These are phyloP conservation scores for Sapajus apella DNA, from an alignment of 2,113 vertebrate species.

Conservation along the genomic window DNA sequence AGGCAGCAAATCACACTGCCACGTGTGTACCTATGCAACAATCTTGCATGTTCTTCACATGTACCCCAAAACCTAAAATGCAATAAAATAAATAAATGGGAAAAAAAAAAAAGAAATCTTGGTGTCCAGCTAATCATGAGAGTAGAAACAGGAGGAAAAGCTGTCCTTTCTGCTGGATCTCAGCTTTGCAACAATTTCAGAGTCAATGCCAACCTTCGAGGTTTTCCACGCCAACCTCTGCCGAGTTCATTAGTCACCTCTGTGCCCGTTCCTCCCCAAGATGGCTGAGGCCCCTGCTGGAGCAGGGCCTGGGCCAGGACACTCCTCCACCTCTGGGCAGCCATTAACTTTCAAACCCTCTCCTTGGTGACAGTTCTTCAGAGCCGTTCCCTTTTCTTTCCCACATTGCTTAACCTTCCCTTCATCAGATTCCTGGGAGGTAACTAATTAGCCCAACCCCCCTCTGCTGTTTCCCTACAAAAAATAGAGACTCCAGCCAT, in stretches of 20 bases:
- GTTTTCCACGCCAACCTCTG: background rate
- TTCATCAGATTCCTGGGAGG: constrained; percentile 77
- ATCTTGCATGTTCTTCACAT: too few relatives aligned
- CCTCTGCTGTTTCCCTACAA: constrained; percentile 68
- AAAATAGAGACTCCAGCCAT: constrained; percentile 72
- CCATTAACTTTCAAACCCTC: background rate
- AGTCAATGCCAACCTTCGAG: background rate
- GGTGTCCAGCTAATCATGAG: background rate
- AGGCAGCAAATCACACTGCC: too few relatives aligned
- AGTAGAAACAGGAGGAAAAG: background rate
- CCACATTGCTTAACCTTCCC: constrained; percentile 58
- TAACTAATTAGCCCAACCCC: constrained; percentile 80
- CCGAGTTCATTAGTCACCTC: background rate
- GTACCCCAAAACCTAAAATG: too few relatives aligned
- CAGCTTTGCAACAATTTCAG: background rate
- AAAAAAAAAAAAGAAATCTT: background rate
- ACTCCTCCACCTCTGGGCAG: background rate
- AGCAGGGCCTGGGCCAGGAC: background rate
- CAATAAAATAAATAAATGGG: too few relatives aligned
- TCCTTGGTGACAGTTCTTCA: constrained; percentile 37
- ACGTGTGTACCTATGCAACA: too few relatives aligned
- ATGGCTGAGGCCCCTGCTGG: background rate
- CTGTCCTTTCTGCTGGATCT: background rate
- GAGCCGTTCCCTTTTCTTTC: constrained; percentile 58
- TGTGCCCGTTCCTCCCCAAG: background rate